Evolutionary conservation across 2,797 vertebrate genomes (phyloP).

Genomic region (Etheostoma perlongum): DNA sequence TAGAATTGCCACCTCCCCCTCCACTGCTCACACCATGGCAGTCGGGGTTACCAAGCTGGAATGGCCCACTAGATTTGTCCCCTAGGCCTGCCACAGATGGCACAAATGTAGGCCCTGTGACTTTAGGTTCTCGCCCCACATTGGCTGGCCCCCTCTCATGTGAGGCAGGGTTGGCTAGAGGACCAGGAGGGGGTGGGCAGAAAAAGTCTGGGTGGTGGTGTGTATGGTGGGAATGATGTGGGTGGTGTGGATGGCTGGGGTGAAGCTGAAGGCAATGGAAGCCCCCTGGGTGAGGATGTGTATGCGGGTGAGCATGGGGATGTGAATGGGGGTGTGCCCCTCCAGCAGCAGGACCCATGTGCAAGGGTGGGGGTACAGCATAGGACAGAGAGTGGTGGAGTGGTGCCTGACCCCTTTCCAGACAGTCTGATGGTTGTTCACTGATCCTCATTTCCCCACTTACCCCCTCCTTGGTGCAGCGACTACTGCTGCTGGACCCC

Average conservation of each 20-base stretch:
- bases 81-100: conserved; percentile 91
- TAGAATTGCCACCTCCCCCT: conserved; percentile 81
- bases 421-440: conserved; percentile 92
- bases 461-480: conserved; percentile 90
- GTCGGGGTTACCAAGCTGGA: conserved; percentile 90
- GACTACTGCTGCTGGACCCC: conserved; percentile 72
- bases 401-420: conserved; percentile 91
- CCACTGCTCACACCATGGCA: conserved; percentile 85
- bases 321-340: conserved; percentile 89
- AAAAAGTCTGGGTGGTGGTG: conserved; percentile 92
- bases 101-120: conserved; percentile 92
- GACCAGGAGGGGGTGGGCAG: conserved; percentile 89
- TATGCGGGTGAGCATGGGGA: conserved; percentile 85
- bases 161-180: conserved; percentile 82
- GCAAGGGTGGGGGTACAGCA: conserved; percentile 88
- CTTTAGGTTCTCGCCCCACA: conserved; percentile 88
- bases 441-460: conserved; percentile 88
- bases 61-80: conserved; percentile 89
- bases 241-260: conserved; percentile 85
- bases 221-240: conserved; percentile 91
- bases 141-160: conserved; percentile 86
- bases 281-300: conserved; percentile 87
- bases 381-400: conserved; percentile 92
- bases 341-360: conserved; percentile 86
- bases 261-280: conserved; percentile 96